phyloP scores from a whole-genome alignment of 2,113 vertebrate genomes.

The Chionomys nivalis region DNA sequence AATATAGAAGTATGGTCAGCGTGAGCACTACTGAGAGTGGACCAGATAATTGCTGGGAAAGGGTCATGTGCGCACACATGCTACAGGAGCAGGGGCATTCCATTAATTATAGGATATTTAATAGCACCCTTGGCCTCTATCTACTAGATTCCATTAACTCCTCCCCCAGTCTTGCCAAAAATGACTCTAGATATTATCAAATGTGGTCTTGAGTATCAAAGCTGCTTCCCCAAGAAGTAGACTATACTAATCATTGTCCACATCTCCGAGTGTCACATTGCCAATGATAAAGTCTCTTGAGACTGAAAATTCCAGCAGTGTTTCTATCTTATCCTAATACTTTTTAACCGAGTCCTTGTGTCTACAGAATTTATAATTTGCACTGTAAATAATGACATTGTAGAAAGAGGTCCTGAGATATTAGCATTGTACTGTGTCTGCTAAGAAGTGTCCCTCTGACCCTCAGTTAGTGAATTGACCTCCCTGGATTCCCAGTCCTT shows the following conservation, averaged over 20 bases:
- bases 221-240: background rate
- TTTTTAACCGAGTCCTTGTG: background rate
- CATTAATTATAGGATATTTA: background rate
- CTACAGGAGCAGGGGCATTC: accelerated
- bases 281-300: background rate
- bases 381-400: slow-evolving; percentile 32
- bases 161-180: background rate
- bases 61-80: background rate
- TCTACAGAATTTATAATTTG: slow-evolving; percentile 37
- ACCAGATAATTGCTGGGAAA: background rate
- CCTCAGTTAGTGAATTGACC: slow-evolving; percentile 20
- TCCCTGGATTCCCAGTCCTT: background rate
- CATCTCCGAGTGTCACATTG: background rate
- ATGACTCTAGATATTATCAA: background rate
- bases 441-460: background rate
- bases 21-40: background rate
- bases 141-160: background rate
- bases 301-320: slow-evolving; percentile 26
- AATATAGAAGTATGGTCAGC: background rate
- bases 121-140: background rate
- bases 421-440: background rate
- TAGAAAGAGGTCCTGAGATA: background rate
- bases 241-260: background rate
- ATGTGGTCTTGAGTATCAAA: background rate
- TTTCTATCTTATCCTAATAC: slow-evolving; percentile 8